Conservation (phyloP, 2,888 invertebrate genomes). For the Andrena fulva region DNA sequence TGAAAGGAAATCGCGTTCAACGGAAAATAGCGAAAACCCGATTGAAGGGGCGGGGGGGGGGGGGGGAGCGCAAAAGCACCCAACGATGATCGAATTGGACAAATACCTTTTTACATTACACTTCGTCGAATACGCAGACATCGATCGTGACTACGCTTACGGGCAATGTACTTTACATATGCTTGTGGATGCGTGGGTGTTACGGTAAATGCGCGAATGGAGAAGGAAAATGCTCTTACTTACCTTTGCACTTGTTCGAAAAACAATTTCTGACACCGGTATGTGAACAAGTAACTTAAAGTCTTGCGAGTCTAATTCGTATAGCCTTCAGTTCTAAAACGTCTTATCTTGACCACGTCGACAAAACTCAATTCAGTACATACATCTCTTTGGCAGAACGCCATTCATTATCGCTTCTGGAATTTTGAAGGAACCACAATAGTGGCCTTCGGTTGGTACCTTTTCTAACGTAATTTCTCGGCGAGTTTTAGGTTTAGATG, state of each 20-base stretch:
- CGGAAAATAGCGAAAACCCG: neutral
- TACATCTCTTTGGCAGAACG: no score
- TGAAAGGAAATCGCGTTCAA: conserved; percentile 24
- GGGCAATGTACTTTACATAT: conserved; percentile 14
- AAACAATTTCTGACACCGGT: neutral
- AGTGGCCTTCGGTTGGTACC: no score
- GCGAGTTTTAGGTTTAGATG: no score
- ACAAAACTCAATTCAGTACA: no score
- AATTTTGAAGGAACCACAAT: no score
- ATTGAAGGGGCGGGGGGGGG: neutral
- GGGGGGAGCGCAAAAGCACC: neutral
- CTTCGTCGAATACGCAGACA: neutral
- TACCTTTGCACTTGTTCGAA: neutral
- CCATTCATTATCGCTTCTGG: no score
- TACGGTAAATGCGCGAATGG: neutral
- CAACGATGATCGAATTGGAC: neutral
- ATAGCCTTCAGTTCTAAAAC: no score
- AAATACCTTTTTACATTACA: conserved; percentile 4
- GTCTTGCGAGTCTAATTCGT: no score
- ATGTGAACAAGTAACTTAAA: neutral
- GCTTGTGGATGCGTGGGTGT: neutral
- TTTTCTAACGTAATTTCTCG: no score
- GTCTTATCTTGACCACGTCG: no score
- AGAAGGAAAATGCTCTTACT: neutral
- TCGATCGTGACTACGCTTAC: conserved; percentile 16